Base-by-base conservation (phyloP, 2,113 vertebrate species). In the Semnornis frantzii region DNA sequence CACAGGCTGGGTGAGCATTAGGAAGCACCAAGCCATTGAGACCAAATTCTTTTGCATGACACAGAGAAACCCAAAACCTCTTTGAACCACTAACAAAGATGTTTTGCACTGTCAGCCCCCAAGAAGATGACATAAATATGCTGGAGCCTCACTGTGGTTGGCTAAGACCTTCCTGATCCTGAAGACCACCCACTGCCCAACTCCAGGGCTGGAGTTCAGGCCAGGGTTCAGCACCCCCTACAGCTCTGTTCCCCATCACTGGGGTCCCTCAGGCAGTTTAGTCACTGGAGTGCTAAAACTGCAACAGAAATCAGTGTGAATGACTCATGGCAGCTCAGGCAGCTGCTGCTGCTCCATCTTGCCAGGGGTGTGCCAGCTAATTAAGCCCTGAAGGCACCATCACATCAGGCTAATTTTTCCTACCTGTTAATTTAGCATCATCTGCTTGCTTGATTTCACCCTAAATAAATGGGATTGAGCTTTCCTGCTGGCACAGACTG, bases 321-420 rank as follows among this genome's bases (percentile, higher is more conserved):
- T 18, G 48, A 63, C 70, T 85, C 81, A 68, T 23, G 76, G 65
- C 68, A 87, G 39, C 79, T 42, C 28, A 0, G 76, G 65, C 68
- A 87, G 39, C 79, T 42, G 28, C 0, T n/a, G 70, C 66, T 55
- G 33, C 55, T 82, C 48, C n/a, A 25, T 84, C 82, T 90, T 85
- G 79, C 60, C 75, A 57, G 14, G 9, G 62, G 63, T 34, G 88
- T 42, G 44, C 71, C 21, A 85, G 39, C 71, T 94, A 87, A 93
- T 94, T 78, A 82, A 75, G 82, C 75, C 75, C 68, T n/a, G 48
- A 54, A 42, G 86, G 82, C 14, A 62, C 30, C 15, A 8, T 46
- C 63, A 68, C 69, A 76, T 55, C 37, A 58, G 58, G 63, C 83
- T 60, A 69, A 92, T 92, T 93, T 92, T 80, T 70, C 87, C 85